These are phyloP conservation scores for Grammatotria lemairii DNA, from an alignment of 2,113 vertebrate genomes.

Conservation along the genomic window DNA sequence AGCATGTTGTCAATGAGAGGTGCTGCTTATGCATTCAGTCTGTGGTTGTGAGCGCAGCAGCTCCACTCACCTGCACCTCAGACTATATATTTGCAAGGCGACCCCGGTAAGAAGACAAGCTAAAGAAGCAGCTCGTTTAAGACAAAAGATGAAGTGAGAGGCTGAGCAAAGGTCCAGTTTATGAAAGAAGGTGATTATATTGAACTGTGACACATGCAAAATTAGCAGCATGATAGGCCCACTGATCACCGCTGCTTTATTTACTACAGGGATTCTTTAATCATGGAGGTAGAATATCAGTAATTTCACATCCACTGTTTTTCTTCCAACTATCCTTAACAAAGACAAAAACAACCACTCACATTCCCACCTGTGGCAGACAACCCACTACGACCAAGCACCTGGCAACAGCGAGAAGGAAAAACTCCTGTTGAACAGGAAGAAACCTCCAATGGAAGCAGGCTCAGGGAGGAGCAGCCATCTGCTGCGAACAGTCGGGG, in stretches of 20 bases:
- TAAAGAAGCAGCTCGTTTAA: neutral
- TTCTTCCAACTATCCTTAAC: neutral
- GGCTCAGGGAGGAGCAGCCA: neutral
- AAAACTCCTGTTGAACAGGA: neutral
- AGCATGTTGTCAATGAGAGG: fast-evolving
- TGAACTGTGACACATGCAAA: fast-evolving
- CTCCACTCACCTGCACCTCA: neutral
- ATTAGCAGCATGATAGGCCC: neutral
- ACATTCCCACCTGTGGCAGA: neutral
- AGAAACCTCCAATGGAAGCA: fast-evolving
- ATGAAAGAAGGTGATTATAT: neutral
- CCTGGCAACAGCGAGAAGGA: neutral
- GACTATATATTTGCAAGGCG: neutral
- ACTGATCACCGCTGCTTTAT: neutral
- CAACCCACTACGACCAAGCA: neutral
- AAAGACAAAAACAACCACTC: neutral
- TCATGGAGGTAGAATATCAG: neutral
- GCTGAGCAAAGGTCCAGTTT: neutral
- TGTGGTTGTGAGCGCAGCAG: neutral
- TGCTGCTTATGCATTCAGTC: neutral
- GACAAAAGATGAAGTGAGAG: neutral
- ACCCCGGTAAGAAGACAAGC: neutral
- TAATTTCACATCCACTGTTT: neutral
- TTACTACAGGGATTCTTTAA: neutral
- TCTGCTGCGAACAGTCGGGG: neutral